Evolutionary conservation across 1,140 invertebrate genomes (phyloP).

Genomic region (Drosophila pseudoananassae): DNA sequence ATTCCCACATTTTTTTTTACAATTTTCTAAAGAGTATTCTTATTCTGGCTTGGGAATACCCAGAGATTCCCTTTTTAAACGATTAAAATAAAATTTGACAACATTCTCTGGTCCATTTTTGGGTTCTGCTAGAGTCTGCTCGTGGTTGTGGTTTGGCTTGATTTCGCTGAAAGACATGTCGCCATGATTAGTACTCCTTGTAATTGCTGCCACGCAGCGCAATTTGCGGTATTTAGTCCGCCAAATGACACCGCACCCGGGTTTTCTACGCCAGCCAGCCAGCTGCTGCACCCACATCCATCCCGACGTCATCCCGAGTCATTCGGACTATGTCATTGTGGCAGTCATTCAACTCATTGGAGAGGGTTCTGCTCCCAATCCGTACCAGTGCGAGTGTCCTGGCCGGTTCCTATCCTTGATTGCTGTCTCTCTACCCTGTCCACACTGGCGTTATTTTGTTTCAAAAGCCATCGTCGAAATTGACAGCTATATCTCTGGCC

Average conservation of each 20-base stretch:
- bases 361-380: background rate
- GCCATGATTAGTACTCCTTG: slow-evolving; percentile 75
- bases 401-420: background rate
- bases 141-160: slow-evolving; percentile 49
- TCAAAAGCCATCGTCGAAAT: slow-evolving; percentile 71
- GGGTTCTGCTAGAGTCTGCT: slow-evolving; percentile 37
- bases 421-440: slow-evolving; percentile 16
- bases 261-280: slow-evolving; percentile 5
- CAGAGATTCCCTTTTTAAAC: slow-evolving; percentile 1
- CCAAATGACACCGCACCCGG: slow-evolving; percentile 62
- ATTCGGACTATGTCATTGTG: slow-evolving; percentile 35
- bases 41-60: too few relatives aligned
- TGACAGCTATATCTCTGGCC: slow-evolving; percentile 56
- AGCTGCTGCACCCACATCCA: slow-evolving; percentile 3
- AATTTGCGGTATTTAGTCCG: slow-evolving; percentile 76
- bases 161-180: slow-evolving; percentile 59
- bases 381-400: background rate
- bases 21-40: background rate
- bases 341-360: slow-evolving; percentile 41
- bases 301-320: slow-evolving; percentile 32
- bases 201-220: slow-evolving; percentile 74
- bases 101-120: slow-evolving; percentile 8
- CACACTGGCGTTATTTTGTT: slow-evolving; percentile 65
- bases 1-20: too few relatives aligned
- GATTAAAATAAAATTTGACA: slow-evolving; percentile 15